Percentiles rank a stretch among this genome's conserved stretches.
Conservation (phyloP, 2,888 invertebrate species). For the Plutella xylostella region DNA sequence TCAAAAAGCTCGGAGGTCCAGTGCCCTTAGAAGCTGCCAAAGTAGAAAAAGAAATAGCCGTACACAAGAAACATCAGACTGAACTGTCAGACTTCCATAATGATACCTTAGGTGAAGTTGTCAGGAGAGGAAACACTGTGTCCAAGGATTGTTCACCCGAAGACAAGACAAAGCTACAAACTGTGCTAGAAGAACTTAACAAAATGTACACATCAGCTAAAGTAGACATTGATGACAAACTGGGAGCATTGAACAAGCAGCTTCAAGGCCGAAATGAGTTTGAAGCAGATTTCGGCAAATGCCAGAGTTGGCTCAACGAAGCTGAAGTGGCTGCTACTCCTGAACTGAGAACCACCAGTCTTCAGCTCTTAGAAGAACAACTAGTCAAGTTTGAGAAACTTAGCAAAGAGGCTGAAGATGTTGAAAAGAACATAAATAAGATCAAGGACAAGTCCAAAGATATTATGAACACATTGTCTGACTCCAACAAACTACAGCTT, state of each 20-base stretch:
- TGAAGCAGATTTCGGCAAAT: conserved; percentile 83
- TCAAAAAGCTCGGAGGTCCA: conserved; percentile 80
- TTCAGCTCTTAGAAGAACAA: conserved; percentile 89
- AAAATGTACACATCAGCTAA: conserved; percentile 79
- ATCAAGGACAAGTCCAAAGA: conserved; percentile 84
- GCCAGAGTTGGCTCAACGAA: conserved; percentile 90
- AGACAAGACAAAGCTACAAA: conserved; percentile 74
- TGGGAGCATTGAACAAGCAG: conserved; percentile 77
- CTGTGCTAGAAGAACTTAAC: conserved; percentile 75
- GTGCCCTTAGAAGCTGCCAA: conserved; percentile 83
- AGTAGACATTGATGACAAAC: conserved; percentile 79
- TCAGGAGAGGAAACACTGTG: conserved; percentile 81
- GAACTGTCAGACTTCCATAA: conserved; percentile 85
- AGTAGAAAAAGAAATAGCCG: conserved; percentile 84
- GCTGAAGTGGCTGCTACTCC: conserved; percentile 88
- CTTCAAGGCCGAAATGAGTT: conserved; percentile 83
- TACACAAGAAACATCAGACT: conserved; percentile 79
- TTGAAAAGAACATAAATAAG: conserved; percentile 78
- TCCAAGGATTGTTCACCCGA: conserved; percentile 84
- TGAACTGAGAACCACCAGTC: conserved; percentile 82
- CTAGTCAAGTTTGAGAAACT: conserved; percentile 86
- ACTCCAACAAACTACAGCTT: conserved; percentile 86
- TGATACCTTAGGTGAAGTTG: conserved; percentile 78
- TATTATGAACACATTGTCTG: conserved; percentile 82
- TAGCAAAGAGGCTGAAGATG: conserved; percentile 77